Evolutionary conservation across 2,113 vertebrate genomes (phyloP).

Genomic region (Carassius auratus): DNA sequence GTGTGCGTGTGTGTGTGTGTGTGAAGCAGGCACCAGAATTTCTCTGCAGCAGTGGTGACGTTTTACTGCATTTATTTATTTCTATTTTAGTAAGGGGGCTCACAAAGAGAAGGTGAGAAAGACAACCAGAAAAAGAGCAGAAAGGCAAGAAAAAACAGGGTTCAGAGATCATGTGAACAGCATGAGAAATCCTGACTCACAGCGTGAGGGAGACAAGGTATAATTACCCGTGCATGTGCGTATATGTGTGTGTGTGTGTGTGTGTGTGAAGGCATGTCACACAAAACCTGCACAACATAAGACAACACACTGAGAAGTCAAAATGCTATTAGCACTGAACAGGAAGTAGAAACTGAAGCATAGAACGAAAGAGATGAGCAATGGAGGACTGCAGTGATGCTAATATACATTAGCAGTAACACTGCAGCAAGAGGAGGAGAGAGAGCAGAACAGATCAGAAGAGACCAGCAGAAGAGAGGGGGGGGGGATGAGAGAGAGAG

Average conservation of each 20-base stretch:
- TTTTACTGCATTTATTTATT: constrained; percentile 4
- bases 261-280: constrained; percentile 15
- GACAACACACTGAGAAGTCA: background rate
- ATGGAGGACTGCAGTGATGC: constrained; percentile 64
- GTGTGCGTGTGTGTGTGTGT: constrained; percentile 17
- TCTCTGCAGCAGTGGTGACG: constrained; percentile 11
- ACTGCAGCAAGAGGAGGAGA: constrained; percentile 76
- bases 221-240: constrained; percentile 25
- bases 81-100: background rate
- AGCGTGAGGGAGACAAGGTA: background rate
- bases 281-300: constrained; percentile 29
- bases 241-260: constrained; percentile 21
- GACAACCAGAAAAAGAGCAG: background rate
- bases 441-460: constrained; percentile 47
- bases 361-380: constrained; percentile 24
- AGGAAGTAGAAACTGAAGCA: constrained; percentile 36
- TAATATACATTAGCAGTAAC: constrained; percentile 79
- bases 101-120: background rate
- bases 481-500: constrained; percentile 45
- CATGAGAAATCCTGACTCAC: background rate
- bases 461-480: constrained; percentile 23
- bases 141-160: constrained; percentile 14
- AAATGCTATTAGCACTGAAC: constrained; percentile 26
- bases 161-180: background rate
- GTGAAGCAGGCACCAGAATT: background rate